A percentile compares a stretch with the other conserved stretches of the same genome.
Evolutionary conservation across 2,797 vertebrate species (phyloP).

Genomic region (Cossypha caffra): DNA sequence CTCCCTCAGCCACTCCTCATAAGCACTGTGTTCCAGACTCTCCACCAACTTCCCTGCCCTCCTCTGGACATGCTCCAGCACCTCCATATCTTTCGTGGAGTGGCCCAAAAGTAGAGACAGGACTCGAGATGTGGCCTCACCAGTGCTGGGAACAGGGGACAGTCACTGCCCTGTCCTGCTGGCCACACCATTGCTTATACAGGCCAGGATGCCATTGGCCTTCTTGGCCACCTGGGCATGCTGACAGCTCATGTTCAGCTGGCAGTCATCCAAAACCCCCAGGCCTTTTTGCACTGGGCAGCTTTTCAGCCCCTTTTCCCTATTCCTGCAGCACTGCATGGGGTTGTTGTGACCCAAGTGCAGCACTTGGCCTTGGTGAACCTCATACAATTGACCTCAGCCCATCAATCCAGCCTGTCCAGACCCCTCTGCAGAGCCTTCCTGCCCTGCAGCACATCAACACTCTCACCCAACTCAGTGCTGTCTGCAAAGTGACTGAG

Average conservation of each 20-base stretch:
- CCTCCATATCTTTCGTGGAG: fast-evolving
- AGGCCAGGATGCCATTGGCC: neutral
- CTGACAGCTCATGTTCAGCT: neutral
- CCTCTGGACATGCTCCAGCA: neutral
- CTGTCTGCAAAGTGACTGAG: neutral
- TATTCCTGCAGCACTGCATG: fast-evolving
- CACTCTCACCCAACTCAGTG: neutral
- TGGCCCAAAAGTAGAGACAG: neutral
- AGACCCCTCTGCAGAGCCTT: neutral
- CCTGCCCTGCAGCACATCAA: neutral
- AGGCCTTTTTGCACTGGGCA: neutral
- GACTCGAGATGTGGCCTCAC: neutral
- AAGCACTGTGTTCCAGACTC: fast-evolving
- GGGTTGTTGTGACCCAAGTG: neutral
- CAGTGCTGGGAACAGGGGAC: neutral
- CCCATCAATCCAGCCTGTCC: fast-evolving
- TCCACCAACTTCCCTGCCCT: neutral
- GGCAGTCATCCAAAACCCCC: neutral
- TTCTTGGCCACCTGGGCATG: neutral
- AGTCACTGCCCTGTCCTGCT: neutral
- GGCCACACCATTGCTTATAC: neutral
- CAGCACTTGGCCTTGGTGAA: neutral
- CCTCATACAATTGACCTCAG: fast-evolving
- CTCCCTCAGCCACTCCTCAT: neutral
- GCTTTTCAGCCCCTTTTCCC: neutral